Evolutionary conservation across 1,140 invertebrate genomes (phyloP).

Genomic region (Chelonus insularis): DNA sequence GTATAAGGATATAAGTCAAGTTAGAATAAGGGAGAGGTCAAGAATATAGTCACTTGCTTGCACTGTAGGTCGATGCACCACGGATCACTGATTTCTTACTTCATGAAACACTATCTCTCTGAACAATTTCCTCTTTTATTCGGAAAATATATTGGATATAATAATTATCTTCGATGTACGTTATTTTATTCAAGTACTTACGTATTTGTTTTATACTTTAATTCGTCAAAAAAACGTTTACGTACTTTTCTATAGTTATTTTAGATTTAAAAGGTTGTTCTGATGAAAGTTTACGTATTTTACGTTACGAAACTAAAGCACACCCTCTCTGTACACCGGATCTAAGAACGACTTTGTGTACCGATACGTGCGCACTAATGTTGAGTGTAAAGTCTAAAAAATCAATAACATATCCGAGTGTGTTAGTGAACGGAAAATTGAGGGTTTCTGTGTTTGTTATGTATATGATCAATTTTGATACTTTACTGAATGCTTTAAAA

Average conservation of each 20-base stretch:
- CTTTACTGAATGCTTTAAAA: no score
- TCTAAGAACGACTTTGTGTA: neutral
- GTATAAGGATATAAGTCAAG: neutral
- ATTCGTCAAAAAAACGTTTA: no score
- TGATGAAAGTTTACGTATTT: conserved; percentile 9
- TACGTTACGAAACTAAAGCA: neutral
- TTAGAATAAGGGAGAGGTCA: neutral
- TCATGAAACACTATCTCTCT: neutral
- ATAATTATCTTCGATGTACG: no score
- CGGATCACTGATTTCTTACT: conserved; percentile 1
- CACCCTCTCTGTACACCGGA: conserved; percentile 8
- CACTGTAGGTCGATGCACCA: conserved; percentile 8
- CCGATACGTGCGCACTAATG: conserved; percentile 13
- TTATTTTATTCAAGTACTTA: no score
- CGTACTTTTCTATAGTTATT: no score
- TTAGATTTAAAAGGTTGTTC: no score
- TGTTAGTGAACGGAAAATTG: conserved; percentile 1
- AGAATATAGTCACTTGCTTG: neutral
- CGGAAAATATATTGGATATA: no score
- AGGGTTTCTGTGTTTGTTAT: neutral
- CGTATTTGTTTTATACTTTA: no score
- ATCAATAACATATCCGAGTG: conserved; percentile 6
- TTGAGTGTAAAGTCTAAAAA: neutral
- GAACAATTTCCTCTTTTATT: no score
- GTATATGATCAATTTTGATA: no score